A percentile compares a stretch with the other conserved stretches of the same genome.
phyloP scores from a whole-genome alignment of 2,113 vertebrate species.

The Onychostruthus taczanowskii region DNA sequence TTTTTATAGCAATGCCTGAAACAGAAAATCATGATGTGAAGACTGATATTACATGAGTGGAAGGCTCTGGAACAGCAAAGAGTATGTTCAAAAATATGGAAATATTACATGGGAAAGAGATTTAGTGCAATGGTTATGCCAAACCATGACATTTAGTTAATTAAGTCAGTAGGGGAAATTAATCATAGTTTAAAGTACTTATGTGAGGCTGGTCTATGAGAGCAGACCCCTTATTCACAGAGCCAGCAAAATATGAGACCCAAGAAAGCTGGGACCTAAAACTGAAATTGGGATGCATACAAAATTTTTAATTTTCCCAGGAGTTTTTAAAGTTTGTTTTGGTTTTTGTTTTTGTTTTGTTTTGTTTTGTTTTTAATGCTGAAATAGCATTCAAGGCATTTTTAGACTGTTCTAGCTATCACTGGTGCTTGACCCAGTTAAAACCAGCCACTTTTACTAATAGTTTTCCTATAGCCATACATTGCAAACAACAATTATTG shows the following conservation, averaged over 20 bases:
- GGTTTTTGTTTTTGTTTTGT: neutral
- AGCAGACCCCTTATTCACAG: neutral
- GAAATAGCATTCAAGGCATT: neutral
- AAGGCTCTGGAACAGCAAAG: neutral
- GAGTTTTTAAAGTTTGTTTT: neutral
- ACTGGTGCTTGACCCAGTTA: neutral
- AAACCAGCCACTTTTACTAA: neutral
- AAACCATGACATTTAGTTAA: neutral
- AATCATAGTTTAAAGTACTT: neutral
- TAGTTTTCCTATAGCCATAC: neutral
- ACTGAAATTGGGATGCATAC: neutral
- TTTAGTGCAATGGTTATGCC: neutral
- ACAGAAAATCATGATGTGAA: neutral
- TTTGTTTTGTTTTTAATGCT: neutral
- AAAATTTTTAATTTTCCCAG: neutral
- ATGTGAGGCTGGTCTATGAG: neutral
- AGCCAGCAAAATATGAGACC: neutral
- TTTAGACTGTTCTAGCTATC: neutral
- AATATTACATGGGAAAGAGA: neutral
- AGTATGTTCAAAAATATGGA: neutral
- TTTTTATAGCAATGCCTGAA: neutral
- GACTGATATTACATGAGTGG: neutral
- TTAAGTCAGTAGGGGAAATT: neutral
- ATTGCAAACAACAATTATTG: neutral
- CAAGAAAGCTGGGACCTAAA: neutral